phyloP scores from a whole-genome alignment of 2,797 vertebrate species.

The Ctenosaura bakeri region DNA sequence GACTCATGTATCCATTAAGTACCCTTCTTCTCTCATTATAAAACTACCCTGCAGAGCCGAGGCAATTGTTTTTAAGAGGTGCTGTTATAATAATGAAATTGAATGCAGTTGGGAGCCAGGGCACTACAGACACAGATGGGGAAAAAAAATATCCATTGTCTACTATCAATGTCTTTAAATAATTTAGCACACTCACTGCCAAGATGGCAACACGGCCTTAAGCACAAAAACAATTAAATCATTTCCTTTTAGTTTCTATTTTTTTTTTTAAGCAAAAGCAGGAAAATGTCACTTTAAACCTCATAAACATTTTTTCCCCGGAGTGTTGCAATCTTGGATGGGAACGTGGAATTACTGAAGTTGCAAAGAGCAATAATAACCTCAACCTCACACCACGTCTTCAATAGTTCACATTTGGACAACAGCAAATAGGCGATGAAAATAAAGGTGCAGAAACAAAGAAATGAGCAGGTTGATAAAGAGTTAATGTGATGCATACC shows the following conservation, averaged over 20 bases:
- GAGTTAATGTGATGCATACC: too few species aligned
- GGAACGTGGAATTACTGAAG: slow-evolving; percentile 59
- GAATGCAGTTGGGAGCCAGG: slow-evolving; percentile 62
- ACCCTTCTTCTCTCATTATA: slow-evolving; percentile 22
- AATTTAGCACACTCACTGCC: slow-evolving; percentile 64
- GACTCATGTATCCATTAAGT: neutral
- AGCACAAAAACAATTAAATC: slow-evolving; percentile 56
- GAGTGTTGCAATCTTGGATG: slow-evolving; percentile 61
- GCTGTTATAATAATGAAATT: slow-evolving; percentile 66
- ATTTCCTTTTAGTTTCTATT: slow-evolving; percentile 42
- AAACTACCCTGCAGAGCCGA: slow-evolving; percentile 57
- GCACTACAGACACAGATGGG: slow-evolving; percentile 68
- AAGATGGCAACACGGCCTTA: slow-evolving; percentile 61
- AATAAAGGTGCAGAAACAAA: neutral
- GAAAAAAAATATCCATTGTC: slow-evolving; percentile 61
- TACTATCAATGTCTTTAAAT: slow-evolving; percentile 75
- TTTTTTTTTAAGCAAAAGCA: slow-evolving; percentile 5
- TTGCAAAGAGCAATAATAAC: slow-evolving; percentile 21
- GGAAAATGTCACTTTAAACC: slow-evolving; percentile 62
- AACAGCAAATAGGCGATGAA: rapidly evolving
- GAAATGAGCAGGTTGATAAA: neutral
- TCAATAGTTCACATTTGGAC: slow-evolving; percentile 52
- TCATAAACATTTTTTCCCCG: slow-evolving; percentile 36
- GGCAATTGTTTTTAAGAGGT: slow-evolving; percentile 72
- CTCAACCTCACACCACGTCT: slow-evolving; percentile 18